Base-by-base conservation (phyloP, 1,140 invertebrate species). In the Nautilus pompilius region DNA sequence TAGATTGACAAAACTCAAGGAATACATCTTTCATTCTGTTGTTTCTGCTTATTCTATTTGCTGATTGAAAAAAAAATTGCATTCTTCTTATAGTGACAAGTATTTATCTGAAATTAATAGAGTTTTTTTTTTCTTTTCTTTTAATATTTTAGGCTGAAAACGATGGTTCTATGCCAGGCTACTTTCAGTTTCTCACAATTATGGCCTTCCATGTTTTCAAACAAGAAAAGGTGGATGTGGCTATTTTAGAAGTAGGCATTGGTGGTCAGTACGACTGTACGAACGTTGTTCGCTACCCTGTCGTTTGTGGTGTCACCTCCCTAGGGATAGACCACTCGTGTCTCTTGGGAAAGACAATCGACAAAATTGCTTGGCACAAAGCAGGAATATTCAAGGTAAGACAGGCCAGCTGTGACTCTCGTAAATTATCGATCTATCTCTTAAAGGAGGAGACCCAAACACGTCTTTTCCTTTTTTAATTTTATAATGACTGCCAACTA, bases 241-340 rank as follows among this genome's bases (percentile, higher is more conserved):
- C 91, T 2, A 89, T 99, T 41, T 78, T 99, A 6, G 98, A 99
- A 85, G 96, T 98, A 49, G 98, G 98, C 13, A 96, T 99, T 68
- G 98, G 98, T 0, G 98, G 98, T 0, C 88, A 92, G 78, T 89
- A 90, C 70, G 98, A 99, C 80, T 91, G 89, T 69, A 99, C 98
- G 2, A 99, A 99, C 86, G 84, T 98, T 6, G 77, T 99, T 33
- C 87, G 87, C 90, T 91, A 84, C 13, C 53, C 51, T 2, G 83
- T 88, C 48, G 91, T 93, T 45, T 45, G 92, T 70, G 96, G 94
- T 60, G 91, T 99, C 30, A 92, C 93, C 0, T 92, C 92, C 5
- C 81, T 99, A 46, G 95, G 92, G 0, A 73, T 95, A n/a, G 97
- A 99, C 80, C 97, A 99, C 78, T 77, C 72, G 5, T 82, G 83